phyloP scores from a whole-genome alignment of 1,140 invertebrate species.

The Leptinotarsa defecta region DNA sequence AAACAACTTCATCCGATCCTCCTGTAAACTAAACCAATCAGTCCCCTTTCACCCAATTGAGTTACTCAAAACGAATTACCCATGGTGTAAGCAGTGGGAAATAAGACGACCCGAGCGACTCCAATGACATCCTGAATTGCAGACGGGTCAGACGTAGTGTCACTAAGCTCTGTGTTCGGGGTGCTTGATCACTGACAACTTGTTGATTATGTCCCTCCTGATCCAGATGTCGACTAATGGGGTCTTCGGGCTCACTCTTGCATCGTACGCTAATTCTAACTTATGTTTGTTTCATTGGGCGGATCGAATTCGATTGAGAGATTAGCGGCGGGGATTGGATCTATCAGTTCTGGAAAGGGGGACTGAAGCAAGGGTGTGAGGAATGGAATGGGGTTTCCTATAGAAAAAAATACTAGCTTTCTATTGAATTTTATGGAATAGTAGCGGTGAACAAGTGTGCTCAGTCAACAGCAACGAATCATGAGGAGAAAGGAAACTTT shows the following conservation, averaged over 20 bases:
- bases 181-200: constrained; percentile 16
- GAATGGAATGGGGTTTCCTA: too few relatives aligned
- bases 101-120: not conserved
- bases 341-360: too few relatives aligned
- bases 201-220: constrained; percentile 10
- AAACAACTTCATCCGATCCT: too few relatives aligned
- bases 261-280: not conserved
- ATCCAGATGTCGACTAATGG: not conserved
- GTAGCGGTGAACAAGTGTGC: too few relatives aligned
- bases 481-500: too few relatives aligned
- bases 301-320: not conserved
- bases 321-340: not conserved
- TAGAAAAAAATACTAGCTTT: too few relatives aligned
- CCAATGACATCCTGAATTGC: not conserved
- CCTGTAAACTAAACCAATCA: too few relatives aligned
- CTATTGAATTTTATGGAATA: too few relatives aligned
- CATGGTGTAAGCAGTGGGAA: not conserved
- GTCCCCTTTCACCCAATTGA: too few relatives aligned
- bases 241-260: not conserved
- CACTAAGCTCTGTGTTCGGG: not conserved
- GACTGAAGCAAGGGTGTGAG: too few relatives aligned
- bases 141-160: constrained; percentile 6
- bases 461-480: too few relatives aligned
- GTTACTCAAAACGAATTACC: too few relatives aligned
- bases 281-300: constrained; percentile 3